Evolutionary conservation across 2,888 invertebrate species (phyloP), one percentile per base, ranked within the genome.

Genomic region (Drosophila mulleri): DNA sequence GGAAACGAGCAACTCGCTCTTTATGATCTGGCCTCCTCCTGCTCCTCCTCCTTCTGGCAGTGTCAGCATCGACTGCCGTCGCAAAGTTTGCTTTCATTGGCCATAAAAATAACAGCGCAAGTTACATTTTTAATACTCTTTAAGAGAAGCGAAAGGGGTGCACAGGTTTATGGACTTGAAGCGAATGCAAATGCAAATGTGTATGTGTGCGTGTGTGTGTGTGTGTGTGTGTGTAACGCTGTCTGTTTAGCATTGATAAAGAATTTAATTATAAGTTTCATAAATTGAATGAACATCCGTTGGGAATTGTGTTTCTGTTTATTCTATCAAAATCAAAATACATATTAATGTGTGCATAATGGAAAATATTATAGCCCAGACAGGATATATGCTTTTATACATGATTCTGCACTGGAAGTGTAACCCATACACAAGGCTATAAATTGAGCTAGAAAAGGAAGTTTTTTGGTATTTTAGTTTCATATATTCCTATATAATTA

Each of bases 41-140:
- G 5, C 37, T 26, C 37, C 37, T 37, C 14, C 37, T 37, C 9
- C 11, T 11, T 0, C 32, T 32, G 29, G 39, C 26, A 20, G 62
- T 47, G 42, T n/a, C 39, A 23, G 45, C 5, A 29, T 32, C 29
- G 23, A 26, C 29, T 53, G 12, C 23, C 23, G 53, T 37, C 47
- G 32, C 54, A 45, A 29, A 68, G 68, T 64, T 69, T 65, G 63
- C 64, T 81, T 84, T 81, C 82, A 87, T 89, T 58, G 84, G 64
- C 72, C 76, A 89, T 84, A 84, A 84, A 89, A 84, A 69, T 68
- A 80, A 86, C 75, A 80, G 64, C 52, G 59, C 42, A 57, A 54
- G 70, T 62, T 74, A 56, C 80, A 60, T 41, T 74, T 80, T 67
- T 72, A 69, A 78, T 75, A 57, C 57, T 35, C 62, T 80, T 64